Percentiles rank a stretch among this genome's conserved stretches.
These are phyloP conservation scores for Tragelaphus scriptus DNA, from an alignment of 2,113 vertebrate species.

Conservation along the genomic window DNA sequence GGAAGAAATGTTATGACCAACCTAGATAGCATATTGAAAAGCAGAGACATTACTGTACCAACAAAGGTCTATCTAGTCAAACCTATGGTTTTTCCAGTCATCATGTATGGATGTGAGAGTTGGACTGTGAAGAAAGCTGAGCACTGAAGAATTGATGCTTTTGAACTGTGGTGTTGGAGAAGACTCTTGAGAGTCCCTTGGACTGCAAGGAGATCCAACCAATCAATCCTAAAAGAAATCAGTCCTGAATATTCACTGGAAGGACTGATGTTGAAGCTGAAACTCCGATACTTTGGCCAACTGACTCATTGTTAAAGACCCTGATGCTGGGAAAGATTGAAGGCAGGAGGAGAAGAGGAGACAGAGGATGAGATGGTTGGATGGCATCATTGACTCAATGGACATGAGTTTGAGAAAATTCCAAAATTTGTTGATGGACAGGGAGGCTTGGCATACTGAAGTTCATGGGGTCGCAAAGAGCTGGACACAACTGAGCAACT, in stretches of 20 bases:
- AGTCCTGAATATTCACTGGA: neutral
- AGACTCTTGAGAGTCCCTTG: neutral
- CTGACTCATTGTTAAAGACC: neutral
- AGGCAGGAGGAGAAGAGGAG: neutral
- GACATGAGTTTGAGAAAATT: neutral
- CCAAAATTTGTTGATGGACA: neutral
- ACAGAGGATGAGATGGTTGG: neutral
- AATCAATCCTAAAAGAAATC: neutral
- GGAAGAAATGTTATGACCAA: neutral
- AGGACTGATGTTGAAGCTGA: neutral
- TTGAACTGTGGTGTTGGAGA: neutral
- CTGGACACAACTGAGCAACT: neutral
- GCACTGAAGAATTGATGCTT: neutral
- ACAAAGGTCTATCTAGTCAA: neutral
- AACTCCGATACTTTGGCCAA: neutral
- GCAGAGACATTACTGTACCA: neutral
- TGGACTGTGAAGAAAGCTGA: neutral
- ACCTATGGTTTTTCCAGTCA: neutral
- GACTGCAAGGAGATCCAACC: neutral
- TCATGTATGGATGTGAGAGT: neutral
- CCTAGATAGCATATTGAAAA: neutral
- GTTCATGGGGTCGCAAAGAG: neutral
- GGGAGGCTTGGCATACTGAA: neutral
- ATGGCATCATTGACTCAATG: neutral
- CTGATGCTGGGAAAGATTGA: neutral